Evolutionary conservation across 2,113 vertebrate species (phyloP).

Genomic region (Atlantisia rogersi): DNA sequence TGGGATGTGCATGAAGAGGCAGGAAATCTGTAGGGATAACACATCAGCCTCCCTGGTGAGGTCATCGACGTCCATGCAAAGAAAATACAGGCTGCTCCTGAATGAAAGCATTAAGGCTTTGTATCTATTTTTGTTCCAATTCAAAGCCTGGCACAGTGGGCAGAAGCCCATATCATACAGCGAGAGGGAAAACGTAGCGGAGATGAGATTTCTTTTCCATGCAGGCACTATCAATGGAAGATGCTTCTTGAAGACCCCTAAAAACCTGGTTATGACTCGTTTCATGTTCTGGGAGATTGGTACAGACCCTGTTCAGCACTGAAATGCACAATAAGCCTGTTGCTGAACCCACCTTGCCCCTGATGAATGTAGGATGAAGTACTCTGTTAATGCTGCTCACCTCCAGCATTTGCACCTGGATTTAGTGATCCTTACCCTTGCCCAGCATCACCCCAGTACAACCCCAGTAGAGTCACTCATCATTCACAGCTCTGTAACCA

Average conservation of each 20-base stretch:
- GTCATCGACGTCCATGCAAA: not conserved
- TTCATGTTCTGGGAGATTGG: not conserved
- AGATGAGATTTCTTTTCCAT: not conserved
- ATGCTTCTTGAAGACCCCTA: not conserved
- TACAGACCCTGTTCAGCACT: not conserved
- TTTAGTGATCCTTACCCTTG: not conserved
- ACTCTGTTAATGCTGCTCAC: not conserved
- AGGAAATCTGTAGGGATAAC: not conserved
- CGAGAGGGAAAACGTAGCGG: not conserved
- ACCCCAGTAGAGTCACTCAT: not conserved
- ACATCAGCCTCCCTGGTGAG: not conserved
- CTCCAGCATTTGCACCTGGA: not conserved
- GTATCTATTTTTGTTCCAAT: not conserved
- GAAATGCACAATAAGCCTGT: not conserved
- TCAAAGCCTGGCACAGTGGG: not conserved
- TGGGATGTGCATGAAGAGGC: not conserved
- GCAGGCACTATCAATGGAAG: not conserved
- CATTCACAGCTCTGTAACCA: not conserved
- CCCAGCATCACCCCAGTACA: not conserved
- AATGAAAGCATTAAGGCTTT: accelerated
- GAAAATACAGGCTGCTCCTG: not conserved
- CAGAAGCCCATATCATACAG: not conserved
- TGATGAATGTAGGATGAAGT: not conserved
- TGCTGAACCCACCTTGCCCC: not conserved
- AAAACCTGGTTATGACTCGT: not conserved